phyloP scores from a whole-genome alignment of 1,140 invertebrate species.

The Rhyacophila brunnea region DNA sequence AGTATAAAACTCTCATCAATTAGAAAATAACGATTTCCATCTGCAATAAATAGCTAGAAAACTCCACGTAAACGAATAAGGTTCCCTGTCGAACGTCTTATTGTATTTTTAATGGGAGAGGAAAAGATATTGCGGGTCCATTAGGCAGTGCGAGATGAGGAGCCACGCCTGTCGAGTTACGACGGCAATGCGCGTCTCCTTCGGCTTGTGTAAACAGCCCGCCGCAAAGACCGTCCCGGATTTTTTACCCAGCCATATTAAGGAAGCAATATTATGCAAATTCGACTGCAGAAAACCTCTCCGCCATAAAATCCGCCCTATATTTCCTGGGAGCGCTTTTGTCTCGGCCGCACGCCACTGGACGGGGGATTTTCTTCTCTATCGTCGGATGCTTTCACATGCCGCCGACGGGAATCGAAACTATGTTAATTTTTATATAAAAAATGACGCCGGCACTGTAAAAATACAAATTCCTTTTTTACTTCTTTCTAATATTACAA shows the following conservation, averaged over 20 bases:
- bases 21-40: too few relatives aligned
- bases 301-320: constrained; percentile 25
- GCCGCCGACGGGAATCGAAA: too few relatives aligned
- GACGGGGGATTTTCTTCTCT: too few relatives aligned
- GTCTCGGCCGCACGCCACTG: constrained; percentile 5
- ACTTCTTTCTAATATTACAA: too few relatives aligned
- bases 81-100: too few relatives aligned
- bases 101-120: constrained; percentile 24
- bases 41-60: too few relatives aligned
- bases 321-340: constrained; percentile 19
- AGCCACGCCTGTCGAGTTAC: constrained; percentile 14
- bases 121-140: constrained; percentile 18
- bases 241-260: constrained; percentile 47
- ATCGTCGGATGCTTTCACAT: too few relatives aligned
- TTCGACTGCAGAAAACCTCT: constrained; percentile 37
- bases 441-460: too few relatives aligned
- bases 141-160: constrained; percentile 2
- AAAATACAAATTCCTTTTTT: too few relatives aligned
- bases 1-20: too few relatives aligned
- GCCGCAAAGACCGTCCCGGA: constrained; percentile 26
- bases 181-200: constrained; percentile 2
- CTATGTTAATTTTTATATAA: too few relatives aligned
- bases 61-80: too few relatives aligned
- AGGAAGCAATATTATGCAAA: constrained; percentile 55
- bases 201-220: constrained; percentile 2